Evolutionary conservation across 2,797 vertebrate species (phyloP).

Genomic region (Falco biarmicus): DNA sequence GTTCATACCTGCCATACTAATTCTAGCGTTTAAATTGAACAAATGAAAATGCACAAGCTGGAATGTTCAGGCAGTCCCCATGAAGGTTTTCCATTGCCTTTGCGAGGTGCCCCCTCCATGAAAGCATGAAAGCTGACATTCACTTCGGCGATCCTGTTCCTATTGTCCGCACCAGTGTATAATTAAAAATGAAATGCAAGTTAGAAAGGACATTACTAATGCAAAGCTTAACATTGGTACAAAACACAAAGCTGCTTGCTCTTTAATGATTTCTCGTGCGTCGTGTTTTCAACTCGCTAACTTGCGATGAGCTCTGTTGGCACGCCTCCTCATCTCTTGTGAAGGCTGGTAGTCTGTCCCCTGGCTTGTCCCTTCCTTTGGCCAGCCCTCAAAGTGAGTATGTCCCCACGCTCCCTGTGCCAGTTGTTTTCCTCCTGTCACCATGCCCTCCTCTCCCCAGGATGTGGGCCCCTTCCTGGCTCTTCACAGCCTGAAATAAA

Average conservation of each 20-base stretch:
- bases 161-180: accelerated
- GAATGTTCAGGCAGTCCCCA: neutral
- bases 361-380: neutral
- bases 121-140: neutral
- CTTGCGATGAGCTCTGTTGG: neutral
- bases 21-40: neutral
- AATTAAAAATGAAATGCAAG: neutral
- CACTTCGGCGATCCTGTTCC: neutral
- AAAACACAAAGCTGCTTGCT: neutral
- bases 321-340: neutral
- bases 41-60: neutral
- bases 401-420: neutral
- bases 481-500: neutral
- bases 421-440: neutral
- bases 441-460: neutral
- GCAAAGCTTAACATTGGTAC: neutral
- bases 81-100: accelerated
- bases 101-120: neutral
- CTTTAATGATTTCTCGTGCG: neutral
- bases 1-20: neutral
- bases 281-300: accelerated
- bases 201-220: neutral
- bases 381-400: neutral
- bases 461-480: neutral
- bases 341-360: neutral